A percentile compares a stretch with the other conserved stretches of the same genome.
Evolutionary conservation across 2,888 invertebrate genomes (phyloP).

Genomic region (Coelinius sp.): DNA sequence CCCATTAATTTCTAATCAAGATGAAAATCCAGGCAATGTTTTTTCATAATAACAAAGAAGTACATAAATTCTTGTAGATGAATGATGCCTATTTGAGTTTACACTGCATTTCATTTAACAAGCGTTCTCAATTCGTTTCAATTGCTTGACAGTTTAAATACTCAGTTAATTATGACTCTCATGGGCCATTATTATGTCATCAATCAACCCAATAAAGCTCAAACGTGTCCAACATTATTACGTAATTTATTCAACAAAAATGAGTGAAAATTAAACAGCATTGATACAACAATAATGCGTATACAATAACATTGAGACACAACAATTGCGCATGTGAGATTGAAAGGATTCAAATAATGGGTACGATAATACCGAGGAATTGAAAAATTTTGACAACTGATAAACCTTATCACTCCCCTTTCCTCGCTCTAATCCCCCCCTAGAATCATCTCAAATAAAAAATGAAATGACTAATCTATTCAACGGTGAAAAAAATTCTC

Average conservation of each 20-base stretch:
- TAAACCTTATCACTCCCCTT: not conserved
- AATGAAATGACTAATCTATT: not conserved
- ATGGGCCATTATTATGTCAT: constrained; percentile 35
- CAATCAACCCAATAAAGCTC: not conserved
- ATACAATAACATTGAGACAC: not conserved
- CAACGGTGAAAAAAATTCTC: not conserved
- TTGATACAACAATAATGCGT: not conserved
- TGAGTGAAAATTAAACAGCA: not conserved
- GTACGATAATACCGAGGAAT: not conserved
- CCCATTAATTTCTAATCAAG: not conserved
- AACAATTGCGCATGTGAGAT: constrained; percentile 10
- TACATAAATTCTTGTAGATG: not conserved
- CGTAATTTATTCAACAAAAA: not conserved
- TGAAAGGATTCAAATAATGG: not conserved
- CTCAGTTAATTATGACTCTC: constrained; percentile 51
- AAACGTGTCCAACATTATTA: not conserved
- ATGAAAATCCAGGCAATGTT: not conserved
- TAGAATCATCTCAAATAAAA: not conserved
- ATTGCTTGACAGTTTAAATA: constrained; percentile 58
- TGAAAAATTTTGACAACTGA: not conserved
- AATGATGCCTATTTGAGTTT: constrained; percentile 23
- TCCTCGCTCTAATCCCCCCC: not conserved
- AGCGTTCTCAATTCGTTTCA: constrained; percentile 54
- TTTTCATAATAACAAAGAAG: constrained; percentile 28
- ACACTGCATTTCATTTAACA: constrained; percentile 6